Conservation (phyloP, 2,888 invertebrate species). For the Timandra comae region DNA sequence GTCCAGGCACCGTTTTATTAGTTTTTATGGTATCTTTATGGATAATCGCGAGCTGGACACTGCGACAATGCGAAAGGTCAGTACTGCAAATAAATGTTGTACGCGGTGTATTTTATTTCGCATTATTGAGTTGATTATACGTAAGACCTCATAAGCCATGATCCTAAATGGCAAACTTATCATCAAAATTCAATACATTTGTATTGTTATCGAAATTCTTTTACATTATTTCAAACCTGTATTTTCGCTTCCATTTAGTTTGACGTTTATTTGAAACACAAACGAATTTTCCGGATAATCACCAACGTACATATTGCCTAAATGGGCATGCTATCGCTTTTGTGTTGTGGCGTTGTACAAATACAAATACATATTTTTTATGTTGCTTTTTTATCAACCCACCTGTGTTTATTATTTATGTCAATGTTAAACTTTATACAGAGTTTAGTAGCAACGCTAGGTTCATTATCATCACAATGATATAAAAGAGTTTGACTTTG, state of each 20-base stretch:
- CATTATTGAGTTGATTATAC: constrained; percentile 18
- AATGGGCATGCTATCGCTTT: constrained; percentile 68
- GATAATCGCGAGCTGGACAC: constrained; percentile 99
- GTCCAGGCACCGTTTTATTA: constrained; percentile 97
- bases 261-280: constrained; percentile 38
- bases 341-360: constrained; percentile 66
- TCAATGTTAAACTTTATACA: constrained; percentile 41
- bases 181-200: constrained; percentile 10
- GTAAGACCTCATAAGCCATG: constrained; percentile 7
- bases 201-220: constrained; percentile 10
- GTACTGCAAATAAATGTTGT: constrained; percentile 33
- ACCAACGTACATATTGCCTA: constrained; percentile 59
- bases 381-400: constrained; percentile 51
- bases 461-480: constrained; percentile 62
- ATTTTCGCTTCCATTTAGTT: constrained; percentile 51
- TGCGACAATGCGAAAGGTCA: constrained; percentile 99
- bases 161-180: constrained; percentile 6
- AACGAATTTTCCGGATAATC: constrained; percentile 36
- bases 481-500: constrained; percentile 75
- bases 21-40: constrained; percentile 99
- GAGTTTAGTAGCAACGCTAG: constrained; percentile 55
- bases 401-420: constrained; percentile 56
- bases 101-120: not conserved
- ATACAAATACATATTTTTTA: constrained; percentile 43
- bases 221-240: constrained; percentile 33